phyloP scores from a whole-genome alignment of 2,888 invertebrate genomes.

The Cyclophora albipunctata region DNA sequence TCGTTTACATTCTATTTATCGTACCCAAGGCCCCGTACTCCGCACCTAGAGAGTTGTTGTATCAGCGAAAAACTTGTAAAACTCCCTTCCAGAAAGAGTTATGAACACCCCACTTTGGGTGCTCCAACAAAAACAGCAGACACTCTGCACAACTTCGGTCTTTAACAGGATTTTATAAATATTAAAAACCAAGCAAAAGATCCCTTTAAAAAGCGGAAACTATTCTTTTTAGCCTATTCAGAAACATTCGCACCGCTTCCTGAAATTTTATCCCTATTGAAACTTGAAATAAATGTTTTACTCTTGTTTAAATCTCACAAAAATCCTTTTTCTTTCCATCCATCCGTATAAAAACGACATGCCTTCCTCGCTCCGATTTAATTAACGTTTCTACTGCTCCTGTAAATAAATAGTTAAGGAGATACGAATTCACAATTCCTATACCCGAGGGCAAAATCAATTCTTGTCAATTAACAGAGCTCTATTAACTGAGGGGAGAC shows the following conservation, averaged over 20 bases:
- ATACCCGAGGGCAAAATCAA: constrained; percentile 31
- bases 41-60: constrained; percentile 33
- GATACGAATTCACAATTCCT: constrained; percentile 17
- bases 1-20: constrained; percentile 38
- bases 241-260: constrained; percentile 37
- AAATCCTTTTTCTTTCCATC: neutral
- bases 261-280: constrained; percentile 23
- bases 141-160: constrained; percentile 51
- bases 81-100: constrained; percentile 62
- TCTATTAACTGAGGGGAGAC: constrained; percentile 38
- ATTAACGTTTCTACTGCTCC: neutral
- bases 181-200: constrained; percentile 52
- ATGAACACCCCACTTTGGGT: constrained; percentile 63
- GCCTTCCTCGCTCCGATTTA: no score
- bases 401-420: neutral
- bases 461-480: constrained; percentile 42
- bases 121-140: constrained; percentile 47
- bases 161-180: constrained; percentile 60
- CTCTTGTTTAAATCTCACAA: constrained; percentile 3
- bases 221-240: constrained; percentile 43
- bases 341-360: no score
- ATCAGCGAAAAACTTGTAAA: constrained; percentile 62
- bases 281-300: constrained; percentile 14
- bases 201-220: constrained; percentile 43
- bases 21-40: constrained; percentile 21